Evolutionary conservation across 2,113 vertebrate species (phyloP).

Genomic region (Burhinus bistriatus): DNA sequence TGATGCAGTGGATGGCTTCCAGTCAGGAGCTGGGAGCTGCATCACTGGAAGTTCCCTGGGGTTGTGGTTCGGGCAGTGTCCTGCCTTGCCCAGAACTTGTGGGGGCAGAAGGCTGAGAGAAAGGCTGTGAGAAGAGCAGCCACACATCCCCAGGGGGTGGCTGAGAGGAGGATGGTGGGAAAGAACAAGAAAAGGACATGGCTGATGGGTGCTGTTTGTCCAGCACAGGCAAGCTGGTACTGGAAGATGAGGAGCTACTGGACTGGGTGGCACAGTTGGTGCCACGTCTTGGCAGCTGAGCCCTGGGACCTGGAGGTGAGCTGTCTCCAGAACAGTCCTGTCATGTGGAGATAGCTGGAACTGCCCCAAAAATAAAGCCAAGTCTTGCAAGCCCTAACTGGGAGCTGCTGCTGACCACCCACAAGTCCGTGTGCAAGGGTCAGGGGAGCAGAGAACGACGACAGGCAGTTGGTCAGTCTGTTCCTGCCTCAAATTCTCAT

Average conservation of each 20-base stretch:
- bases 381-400: neutral
- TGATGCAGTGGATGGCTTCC: fast-evolving
- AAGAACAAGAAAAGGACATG: neutral
- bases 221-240: neutral
- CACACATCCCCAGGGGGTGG: fast-evolving
- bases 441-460: neutral
- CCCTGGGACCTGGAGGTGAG: neutral
- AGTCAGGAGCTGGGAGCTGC: neutral
- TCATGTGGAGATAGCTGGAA: neutral
- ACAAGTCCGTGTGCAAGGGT: neutral
- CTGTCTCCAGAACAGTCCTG: neutral
- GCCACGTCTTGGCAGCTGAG: neutral
- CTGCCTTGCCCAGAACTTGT: neutral
- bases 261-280: neutral
- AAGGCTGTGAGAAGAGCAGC: neutral
- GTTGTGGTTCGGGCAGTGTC: neutral
- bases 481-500: neutral
- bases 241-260: neutral
- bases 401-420: neutral
- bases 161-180: neutral
- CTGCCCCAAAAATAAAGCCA: neutral
- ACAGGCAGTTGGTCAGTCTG: neutral
- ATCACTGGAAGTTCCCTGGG: neutral
- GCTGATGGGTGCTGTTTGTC: neutral
- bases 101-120: neutral